Base-by-base conservation (phyloP, 1,140 invertebrate genomes). In the Caenorhabditis brenneri region DNA sequence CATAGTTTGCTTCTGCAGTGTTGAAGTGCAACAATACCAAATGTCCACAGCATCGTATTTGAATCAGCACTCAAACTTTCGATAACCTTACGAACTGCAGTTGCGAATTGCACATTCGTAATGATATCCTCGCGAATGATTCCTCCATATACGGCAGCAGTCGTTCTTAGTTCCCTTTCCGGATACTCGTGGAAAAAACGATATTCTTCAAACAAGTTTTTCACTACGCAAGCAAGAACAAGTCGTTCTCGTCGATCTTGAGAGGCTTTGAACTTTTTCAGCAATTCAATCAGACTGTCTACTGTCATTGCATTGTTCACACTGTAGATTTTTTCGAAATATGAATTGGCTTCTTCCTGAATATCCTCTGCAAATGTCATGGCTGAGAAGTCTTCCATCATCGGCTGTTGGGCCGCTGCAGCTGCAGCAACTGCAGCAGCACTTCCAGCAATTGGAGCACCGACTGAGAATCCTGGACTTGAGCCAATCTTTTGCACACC, bases 161-260 rank as follows among this genome's bases (percentile, higher is more conserved):
- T 99, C 22, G 96, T 98, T 88, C 97, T 95, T 1, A 99, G 92
- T 91, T 99, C 97, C 92, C 97, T 96, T 84, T 99, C 97, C 0
- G 97, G 97, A 92, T 99, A 99, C 91, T 98, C 96, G 1, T 96
- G 96, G 90, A 99, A 99, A 91, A 99, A 99, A 88, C 95, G 94
- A 91, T 98, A 99, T 91, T 99, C 97, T 92, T 99, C 97, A 92
- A 99, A 99, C 4, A 99, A 93, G 92, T 99, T 99, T 33, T 96
- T 93, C 60, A 99, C 92, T 96, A 99, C 99, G 90, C 97, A 99
- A n/a, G 94, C 94, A 91, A 97, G 98, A 0, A 99, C 96, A 89
- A 94, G 24, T 1, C 84, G 82, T 19, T 87, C 86, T 3, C 80
- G 55, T 3, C 33, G 22, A 42, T 93, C 94, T 0, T 93, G 93